Evolutionary conservation across 2,113 vertebrate species (phyloP), one percentile per base, ranked within the genome.

Genomic region (Desmodus rotundus): DNA sequence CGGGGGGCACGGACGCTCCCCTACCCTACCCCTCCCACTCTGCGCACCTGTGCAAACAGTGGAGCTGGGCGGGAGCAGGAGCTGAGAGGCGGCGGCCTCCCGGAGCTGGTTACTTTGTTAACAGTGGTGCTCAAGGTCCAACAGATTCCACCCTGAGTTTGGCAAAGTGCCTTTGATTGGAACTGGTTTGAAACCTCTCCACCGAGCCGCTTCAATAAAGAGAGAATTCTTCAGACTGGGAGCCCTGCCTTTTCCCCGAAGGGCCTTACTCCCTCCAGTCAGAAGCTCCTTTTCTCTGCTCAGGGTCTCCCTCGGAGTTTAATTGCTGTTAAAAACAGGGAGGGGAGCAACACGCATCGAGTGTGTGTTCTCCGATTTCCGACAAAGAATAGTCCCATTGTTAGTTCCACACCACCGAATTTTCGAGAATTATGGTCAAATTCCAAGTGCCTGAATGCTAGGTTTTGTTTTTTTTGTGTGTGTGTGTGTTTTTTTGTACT

Each of bases 51-150:
- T 58, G 80, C 52, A 26, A 43, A 93, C 38, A 81, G 54, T 15
- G 14, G 2, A 0, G n/a, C 67, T 70, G 11, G 11, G 68, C 2
- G 68, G 33, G 63, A 17, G 33, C 67, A 4, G 67, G 33, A n/a
- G 65, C 56, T 3, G 56, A 22, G n/a, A 19, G 19, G 16, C 7
- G 17, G 16, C 54, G 38, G 24, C 70, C 70, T 5, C 28, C 10
- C 41, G 0, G 63, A 73, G 41, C 70, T 7, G 68, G 15, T 19
- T 38, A 33, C 31, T 20, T 33, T 47, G 68, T 20, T 11, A 0
- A 13, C 0, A 2, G 54, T 2, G 61, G 28, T 1, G 2, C 31
- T 36, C 16, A 0, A 5, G 65, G 26, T 16, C 52, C 10, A 8
- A 0, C 1, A 1, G 65, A 12, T 38, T 70, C n/a, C 67, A 7